Evolutionary conservation across 2,797 vertebrate species (phyloP).

Genomic region (Capromys pilorides): DNA sequence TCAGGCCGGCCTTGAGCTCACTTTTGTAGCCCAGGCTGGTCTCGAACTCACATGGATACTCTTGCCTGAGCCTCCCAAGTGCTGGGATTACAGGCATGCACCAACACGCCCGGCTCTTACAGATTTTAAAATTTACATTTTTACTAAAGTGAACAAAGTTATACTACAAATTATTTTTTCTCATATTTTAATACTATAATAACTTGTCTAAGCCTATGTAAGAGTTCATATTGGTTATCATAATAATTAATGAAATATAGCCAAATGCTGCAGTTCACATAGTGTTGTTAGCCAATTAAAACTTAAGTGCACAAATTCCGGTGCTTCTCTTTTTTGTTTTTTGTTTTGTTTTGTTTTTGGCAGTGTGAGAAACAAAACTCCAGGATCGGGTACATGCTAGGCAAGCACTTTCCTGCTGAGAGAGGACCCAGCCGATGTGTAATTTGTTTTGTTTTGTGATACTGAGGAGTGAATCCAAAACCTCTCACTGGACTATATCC

Average conservation of each 20-base stretch:
- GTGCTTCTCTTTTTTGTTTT: not conserved
- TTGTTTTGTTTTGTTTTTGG: not conserved
- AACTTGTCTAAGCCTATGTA: not conserved
- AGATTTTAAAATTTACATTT: not conserved
- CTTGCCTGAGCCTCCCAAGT: too few species aligned
- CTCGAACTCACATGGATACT: too few species aligned
- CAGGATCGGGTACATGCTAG: not conserved
- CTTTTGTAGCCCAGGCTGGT: too few species aligned
- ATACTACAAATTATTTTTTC: not conserved
- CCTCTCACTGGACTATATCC: not conserved
- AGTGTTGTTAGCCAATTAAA: slow-evolving; percentile 12
- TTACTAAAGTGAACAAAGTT: not conserved
- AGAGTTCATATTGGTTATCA: not conserved
- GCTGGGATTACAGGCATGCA: too few species aligned
- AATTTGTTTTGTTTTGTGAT: not conserved
- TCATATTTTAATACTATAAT: not conserved
- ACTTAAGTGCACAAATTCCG: not conserved
- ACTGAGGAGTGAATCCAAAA: not conserved
- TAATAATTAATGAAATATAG: not conserved
- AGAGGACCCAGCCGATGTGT: not conserved
- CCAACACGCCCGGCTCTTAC: too few species aligned
- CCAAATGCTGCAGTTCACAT: not conserved
- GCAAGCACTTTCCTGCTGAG: not conserved
- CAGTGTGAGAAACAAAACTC: not conserved
- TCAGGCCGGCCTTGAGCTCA: too few species aligned